Conservation (phyloP, 2,113 vertebrate genomes). For the Saguinus imperator region DNA sequence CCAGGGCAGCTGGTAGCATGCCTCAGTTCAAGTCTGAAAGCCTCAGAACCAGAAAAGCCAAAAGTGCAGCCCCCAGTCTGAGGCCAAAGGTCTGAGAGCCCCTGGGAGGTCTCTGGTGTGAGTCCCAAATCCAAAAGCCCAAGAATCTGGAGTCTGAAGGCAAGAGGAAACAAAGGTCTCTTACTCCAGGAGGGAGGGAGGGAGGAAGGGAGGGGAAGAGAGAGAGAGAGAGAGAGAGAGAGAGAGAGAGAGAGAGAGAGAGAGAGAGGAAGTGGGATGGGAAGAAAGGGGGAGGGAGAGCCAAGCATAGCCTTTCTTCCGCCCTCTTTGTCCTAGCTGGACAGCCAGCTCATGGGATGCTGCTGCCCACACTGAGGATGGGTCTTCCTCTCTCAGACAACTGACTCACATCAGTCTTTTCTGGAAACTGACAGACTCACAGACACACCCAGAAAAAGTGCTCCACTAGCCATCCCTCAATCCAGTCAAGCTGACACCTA, state of each 20-base stretch:
- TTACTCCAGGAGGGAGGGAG: neutral
- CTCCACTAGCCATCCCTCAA: neutral
- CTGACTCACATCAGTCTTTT: neutral
- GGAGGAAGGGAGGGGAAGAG: accelerated
- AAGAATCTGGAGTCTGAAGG: neutral
- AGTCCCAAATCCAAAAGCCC: neutral
- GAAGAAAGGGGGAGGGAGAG: neutral
- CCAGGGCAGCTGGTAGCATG: neutral
- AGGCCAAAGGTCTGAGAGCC: neutral
- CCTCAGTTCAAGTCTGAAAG: neutral
- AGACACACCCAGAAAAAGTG: neutral
- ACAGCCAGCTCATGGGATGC: neutral
- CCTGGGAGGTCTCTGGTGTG: neutral
- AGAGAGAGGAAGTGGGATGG: neutral
- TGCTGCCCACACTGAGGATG: neutral
- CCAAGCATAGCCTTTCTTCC: neutral
- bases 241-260: neutral
- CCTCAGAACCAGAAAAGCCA: neutral
- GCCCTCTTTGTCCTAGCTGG: neutral
- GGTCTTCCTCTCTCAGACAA: neutral
- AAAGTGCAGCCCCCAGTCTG: neutral
- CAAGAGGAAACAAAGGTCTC: neutral
- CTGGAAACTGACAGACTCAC: neutral
- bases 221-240: no score
- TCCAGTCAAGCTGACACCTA: neutral